Evolutionary conservation across 2,797 vertebrate genomes (phyloP).

Genomic region (Dallia pectoralis): DNA sequence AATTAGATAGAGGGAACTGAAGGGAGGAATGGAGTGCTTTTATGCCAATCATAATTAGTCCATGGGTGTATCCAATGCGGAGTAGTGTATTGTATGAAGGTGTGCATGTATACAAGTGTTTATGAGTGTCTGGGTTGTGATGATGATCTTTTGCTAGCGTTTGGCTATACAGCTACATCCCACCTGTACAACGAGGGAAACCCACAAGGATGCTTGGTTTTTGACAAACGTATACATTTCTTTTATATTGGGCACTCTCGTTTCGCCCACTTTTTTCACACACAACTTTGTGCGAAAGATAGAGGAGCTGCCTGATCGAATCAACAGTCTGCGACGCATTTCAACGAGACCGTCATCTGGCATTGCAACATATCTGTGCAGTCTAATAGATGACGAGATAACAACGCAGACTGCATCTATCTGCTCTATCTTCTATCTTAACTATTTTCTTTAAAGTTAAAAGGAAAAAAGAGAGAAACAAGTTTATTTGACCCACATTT

Average conservation of each 20-base stretch:
- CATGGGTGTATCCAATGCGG: neutral
- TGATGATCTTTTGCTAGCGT: too few relatives aligned
- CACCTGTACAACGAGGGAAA: too few relatives aligned
- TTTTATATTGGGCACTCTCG: too few relatives aligned
- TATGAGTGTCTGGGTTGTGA: constrained; percentile 25
- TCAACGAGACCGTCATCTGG: neutral
- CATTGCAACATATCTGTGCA: neutral
- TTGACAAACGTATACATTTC: too few relatives aligned
- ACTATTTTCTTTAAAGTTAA: neutral
- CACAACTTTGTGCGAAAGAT: too few relatives aligned
- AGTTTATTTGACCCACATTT: too few relatives aligned
- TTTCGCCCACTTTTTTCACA: too few relatives aligned
- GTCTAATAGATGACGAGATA: neutral
- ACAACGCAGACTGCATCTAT: neutral
- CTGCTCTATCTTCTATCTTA: neutral
- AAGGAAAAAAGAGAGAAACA: too few relatives aligned
- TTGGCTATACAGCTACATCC: too few relatives aligned
- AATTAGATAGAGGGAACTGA: neutral
- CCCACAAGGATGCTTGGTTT: too few relatives aligned
- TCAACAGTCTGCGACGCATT: neutral
- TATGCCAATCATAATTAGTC: neutral
- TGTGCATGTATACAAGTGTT: constrained; percentile 16
- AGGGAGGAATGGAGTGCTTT: neutral
- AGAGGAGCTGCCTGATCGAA: neutral
- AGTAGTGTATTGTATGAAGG: constrained; percentile 8